A percentile compares a stretch with the other conserved stretches of the same genome.
phyloP scores from a whole-genome alignment of 2,797 vertebrate species.

The Anguilla pacifica region DNA sequence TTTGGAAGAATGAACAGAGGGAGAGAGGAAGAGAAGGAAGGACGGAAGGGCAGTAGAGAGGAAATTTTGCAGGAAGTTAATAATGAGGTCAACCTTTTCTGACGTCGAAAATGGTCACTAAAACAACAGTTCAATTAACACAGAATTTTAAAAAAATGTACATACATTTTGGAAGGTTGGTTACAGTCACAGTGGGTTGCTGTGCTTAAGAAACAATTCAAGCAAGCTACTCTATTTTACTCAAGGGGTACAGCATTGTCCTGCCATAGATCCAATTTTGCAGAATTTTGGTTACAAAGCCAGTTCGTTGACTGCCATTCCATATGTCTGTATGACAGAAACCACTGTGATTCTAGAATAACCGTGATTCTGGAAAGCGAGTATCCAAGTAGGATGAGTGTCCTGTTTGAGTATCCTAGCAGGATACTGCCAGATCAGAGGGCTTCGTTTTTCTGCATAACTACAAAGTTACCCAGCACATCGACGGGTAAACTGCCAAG shows the following conservation, averaged over 20 bases:
- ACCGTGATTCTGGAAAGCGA: neutral
- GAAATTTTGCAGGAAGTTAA: conserved; percentile 39
- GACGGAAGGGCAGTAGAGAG: conserved; percentile 36
- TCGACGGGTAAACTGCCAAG: too few relatives aligned
- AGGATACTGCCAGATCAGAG: neutral
- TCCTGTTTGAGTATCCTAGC: neutral
- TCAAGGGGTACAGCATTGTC: neutral
- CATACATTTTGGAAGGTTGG: neutral
- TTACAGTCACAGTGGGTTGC: neutral
- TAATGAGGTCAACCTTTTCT: conserved; percentile 14
- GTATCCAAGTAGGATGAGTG: neutral
- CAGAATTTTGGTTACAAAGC: neutral
- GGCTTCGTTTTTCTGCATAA: neutral
- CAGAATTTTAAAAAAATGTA: neutral
- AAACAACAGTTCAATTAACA: neutral
- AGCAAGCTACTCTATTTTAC: neutral
- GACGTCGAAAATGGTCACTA: neutral
- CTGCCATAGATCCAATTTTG: neutral
- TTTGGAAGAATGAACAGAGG: conserved; percentile 17
- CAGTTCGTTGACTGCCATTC: neutral
- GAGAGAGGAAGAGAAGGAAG: conserved; percentile 12
- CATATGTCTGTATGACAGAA: neutral
- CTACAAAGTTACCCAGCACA: neutral
- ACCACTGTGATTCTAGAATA: neutral
- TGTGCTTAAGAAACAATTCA: neutral